These are phyloP conservation scores for Stichodactyla mertensii DNA, from an alignment of 64 coral and sea anemone genomes.

Conservation along the genomic window DNA sequence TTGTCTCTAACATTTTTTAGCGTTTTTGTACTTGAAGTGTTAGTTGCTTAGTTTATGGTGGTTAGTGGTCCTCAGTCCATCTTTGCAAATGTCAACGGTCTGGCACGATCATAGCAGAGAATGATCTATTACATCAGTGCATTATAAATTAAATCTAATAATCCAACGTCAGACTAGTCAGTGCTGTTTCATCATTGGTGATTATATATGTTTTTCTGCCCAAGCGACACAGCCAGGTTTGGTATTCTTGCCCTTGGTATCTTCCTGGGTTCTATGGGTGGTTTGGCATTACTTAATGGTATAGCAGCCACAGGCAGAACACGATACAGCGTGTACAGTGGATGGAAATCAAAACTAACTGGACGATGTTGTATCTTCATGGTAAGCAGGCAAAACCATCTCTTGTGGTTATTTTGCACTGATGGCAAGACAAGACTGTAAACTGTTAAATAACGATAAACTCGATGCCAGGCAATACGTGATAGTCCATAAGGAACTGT, in stretches of 20 bases:
- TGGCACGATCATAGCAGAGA: too few species aligned
- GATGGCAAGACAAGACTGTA: too few species aligned
- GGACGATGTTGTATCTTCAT: slow-evolving; percentile 72
- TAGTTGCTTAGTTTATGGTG: not conserved
- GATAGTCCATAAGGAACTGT: too few species aligned
- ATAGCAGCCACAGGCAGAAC: slow-evolving; percentile 85
- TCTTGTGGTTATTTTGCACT: too few species aligned
- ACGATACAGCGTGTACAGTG: slow-evolving; percentile 58
- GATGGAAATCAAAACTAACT: slow-evolving; percentile 68
- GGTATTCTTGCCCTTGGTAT: slow-evolving; percentile 57
- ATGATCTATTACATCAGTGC: too few species aligned
- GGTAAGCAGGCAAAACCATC: slow-evolving; percentile 38
- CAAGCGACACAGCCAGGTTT: slow-evolving; percentile 52
- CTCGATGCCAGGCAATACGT: too few species aligned
- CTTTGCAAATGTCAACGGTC: too few species aligned
- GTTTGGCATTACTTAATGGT: slow-evolving; percentile 64
- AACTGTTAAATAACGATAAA: not conserved
- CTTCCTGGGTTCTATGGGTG: slow-evolving; percentile 70
- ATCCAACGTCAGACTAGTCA: not conserved
- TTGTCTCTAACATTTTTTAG: not conserved
- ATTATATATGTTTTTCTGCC: not conserved
- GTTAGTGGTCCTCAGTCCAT: too few species aligned
- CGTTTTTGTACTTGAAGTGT: too few species aligned
- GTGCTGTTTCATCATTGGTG: not conserved
- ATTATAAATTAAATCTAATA: too few species aligned